Evolutionary conservation across 1,140 invertebrate species (phyloP), one percentile per base, ranked within the genome.

Genomic region (Heliothis virescens): DNA sequence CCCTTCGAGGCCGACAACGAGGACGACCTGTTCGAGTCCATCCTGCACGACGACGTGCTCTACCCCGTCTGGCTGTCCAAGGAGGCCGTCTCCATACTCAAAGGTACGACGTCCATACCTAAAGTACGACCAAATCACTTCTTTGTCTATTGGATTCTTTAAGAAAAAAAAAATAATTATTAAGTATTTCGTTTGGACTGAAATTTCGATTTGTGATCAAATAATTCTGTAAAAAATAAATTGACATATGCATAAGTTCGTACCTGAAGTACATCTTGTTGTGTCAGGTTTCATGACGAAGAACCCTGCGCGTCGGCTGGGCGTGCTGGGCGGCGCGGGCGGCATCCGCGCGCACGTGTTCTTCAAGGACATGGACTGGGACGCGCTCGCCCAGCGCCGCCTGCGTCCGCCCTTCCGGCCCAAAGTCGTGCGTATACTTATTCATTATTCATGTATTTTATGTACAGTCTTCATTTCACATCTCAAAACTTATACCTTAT

Each of bases 1-100:
- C 99, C 99, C 1, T 99, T 99, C 95, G 99, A 99, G 95, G 99
- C 99, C 5, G 99, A 99, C 91, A 99, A 99, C 95, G 99, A 99
- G 95, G 99, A 99, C 93, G 99, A 99, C 95, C 95, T 99, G 3
- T 99, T 99, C 95, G 99, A 99, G 93, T 98, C 98, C 55, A 99
- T 99, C 90, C 96, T 99, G 79, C 98, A 99, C 90, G 99, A 99
- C 90, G 98, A 99, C 94, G 99, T 99, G 53, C 96, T 99, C 0
- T 99, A 99, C 95, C 99, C 99, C 0, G 98, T 99, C 3, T 99
- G 99, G 98, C 96, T 99, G 2, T 98, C 97, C 80, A 98, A 98
- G 94, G 99, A 99, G 94, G 99, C 99, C 41, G 98, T 99, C 12
- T 98, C 98, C 78, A 99, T 99, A 91, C 96, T 99, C 16, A 99